Conservation (phyloP, 37 sponge, comb jelly and placozoan genomes). For the Haliclona indistincta region DNA sequence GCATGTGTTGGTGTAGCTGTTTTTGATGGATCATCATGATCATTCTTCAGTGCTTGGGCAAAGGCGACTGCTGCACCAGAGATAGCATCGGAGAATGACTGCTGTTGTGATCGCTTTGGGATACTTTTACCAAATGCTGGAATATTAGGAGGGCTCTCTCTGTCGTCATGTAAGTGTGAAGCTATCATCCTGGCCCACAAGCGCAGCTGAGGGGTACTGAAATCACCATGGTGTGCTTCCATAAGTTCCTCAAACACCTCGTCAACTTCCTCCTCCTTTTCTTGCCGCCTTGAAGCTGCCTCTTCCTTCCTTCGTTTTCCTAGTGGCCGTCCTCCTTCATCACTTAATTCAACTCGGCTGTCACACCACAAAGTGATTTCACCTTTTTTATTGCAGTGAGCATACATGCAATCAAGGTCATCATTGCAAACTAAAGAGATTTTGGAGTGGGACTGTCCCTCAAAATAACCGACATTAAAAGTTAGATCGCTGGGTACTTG, state of each 20-base stretch:
- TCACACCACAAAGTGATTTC: conserved; percentile 16
- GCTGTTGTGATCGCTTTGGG: neutral
- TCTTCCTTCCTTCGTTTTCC: neutral
- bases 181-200: neutral
- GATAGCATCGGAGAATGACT: too few species aligned
- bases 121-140: neutral
- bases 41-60: conserved; percentile 1
- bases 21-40: neutral
- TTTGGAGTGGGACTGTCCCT: neutral
- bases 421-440: neutral
- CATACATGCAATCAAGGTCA: conserved; percentile 3
- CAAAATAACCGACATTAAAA: conserved; percentile 14
- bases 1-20: too few species aligned
- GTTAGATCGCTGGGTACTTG: neutral
- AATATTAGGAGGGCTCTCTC: neutral
- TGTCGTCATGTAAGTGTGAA: neutral
- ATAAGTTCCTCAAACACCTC: neutral
- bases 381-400: too few species aligned
- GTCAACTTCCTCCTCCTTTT: conserved; percentile 21
- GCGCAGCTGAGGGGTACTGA: neutral
- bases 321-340: neutral
- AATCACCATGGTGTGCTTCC: neutral
- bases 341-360: neutral
- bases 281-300: neutral
- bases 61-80: conserved; percentile 4